phyloP scores from a whole-genome alignment of 2,888 invertebrate species.

The Branchipolynoe longqiensis region DNA sequence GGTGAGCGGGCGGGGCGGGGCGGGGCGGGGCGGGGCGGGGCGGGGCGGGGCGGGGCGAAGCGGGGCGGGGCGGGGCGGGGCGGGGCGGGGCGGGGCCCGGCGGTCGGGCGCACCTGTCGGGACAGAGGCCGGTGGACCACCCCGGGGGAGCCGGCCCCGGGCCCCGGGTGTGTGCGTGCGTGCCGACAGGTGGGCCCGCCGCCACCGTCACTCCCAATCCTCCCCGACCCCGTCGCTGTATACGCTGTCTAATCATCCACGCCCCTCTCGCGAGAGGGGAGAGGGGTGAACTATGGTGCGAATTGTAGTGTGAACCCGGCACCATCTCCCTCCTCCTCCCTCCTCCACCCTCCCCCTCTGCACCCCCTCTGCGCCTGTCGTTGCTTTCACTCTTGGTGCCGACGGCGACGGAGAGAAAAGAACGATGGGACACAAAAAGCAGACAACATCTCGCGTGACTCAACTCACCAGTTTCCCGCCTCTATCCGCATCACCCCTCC shows the following conservation, averaged over 20 bases:
- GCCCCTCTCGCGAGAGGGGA: no score
- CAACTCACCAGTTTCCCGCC: no score
- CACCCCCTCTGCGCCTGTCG: neutral
- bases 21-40: neutral
- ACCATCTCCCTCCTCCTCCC: no score
- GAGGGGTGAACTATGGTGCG: no score
- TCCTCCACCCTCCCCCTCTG: neutral
- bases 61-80: neutral
- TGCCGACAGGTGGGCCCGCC: neutral
- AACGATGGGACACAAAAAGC: no score
- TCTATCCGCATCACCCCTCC: no score
- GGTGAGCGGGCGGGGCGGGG: neutral
- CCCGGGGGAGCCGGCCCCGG: neutral
- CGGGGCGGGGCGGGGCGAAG: neutral
- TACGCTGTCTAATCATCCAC: no score
- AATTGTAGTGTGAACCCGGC: neutral
- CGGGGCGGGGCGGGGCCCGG: neutral
- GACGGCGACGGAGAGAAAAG: no score
- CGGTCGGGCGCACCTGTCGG: neutral
- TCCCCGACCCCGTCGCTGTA: no score
- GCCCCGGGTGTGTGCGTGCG: conserved; percentile 4
- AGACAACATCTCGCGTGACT: no score
- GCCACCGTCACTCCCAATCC: neutral
- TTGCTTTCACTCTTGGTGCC: neutral
- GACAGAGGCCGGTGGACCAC: neutral